These are phyloP conservation scores for Troilus luridus DNA, from an alignment of 2,888 invertebrate genomes.

Conservation along the genomic window DNA sequence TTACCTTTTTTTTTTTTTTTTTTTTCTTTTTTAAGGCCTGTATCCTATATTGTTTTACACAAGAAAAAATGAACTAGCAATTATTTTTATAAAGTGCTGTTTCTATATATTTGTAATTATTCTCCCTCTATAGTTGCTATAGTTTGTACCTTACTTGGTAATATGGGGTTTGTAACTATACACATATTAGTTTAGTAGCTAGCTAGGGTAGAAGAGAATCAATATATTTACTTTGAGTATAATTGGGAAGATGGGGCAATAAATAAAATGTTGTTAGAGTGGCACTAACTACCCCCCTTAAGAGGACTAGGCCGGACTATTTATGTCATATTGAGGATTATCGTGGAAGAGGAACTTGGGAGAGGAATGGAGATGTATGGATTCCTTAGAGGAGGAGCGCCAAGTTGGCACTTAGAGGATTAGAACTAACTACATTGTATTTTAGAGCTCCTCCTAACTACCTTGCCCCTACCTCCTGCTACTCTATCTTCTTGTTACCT, in stretches of 20 bases:
- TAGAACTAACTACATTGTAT: constrained; percentile 56
- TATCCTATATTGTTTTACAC: too few relatives aligned
- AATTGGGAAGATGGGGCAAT: constrained; percentile 19
- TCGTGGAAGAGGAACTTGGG: constrained; percentile 10
- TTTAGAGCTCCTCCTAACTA: constrained; percentile 33
- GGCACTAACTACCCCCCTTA: constrained; percentile 23
- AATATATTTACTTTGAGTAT: constrained; percentile 23
- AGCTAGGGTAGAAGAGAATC: not conserved
- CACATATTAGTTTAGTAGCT: constrained; percentile 32
- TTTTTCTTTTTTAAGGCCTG: too few relatives aligned
- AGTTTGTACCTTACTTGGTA: not conserved
- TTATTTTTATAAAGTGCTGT: too few relatives aligned
- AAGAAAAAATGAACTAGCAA: too few relatives aligned
- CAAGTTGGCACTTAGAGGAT: constrained; percentile 39
- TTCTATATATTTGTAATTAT: too few relatives aligned
- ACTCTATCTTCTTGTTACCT: not conserved
- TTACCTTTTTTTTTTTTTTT: too few relatives aligned
- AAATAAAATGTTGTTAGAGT: constrained; percentile 5
- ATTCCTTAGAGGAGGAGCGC: constrained; percentile 23
- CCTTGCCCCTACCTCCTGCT: not conserved
- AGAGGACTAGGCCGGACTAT: constrained; percentile 8
- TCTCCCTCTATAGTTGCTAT: not conserved
- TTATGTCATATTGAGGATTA: constrained; percentile 54
- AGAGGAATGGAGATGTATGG: constrained; percentile 53
- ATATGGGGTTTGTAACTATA: not conserved